phyloP scores from a whole-genome alignment of 1,140 invertebrate species.

The Cylas formicarius region DNA sequence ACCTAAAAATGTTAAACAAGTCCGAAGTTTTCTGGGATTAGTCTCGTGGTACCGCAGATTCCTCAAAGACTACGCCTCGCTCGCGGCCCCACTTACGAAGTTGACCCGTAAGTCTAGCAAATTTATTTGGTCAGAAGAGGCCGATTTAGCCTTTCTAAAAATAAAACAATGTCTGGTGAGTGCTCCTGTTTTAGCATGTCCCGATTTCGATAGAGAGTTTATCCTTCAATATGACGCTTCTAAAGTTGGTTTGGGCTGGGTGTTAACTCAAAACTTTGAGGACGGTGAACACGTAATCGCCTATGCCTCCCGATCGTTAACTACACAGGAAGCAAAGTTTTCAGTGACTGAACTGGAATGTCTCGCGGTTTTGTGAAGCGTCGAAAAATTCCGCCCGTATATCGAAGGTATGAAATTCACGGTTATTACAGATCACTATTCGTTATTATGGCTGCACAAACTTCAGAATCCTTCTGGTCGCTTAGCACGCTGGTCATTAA shows the following conservation, averaged over 20 bases:
- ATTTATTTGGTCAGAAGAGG: slow-evolving; percentile 13
- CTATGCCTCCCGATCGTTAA: slow-evolving; percentile 22
- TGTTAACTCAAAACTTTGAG: slow-evolving; percentile 13
- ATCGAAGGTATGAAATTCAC: slow-evolving; percentile 42
- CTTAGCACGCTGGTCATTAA: slow-evolving; percentile 12
- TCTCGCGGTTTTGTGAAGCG: slow-evolving; percentile 41
- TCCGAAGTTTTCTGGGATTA: slow-evolving; percentile 29
- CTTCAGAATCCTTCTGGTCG: slow-evolving; percentile 14
- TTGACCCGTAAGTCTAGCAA: slow-evolving; percentile 6
- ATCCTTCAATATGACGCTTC: slow-evolving; percentile 17
- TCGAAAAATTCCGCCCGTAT: slow-evolving; percentile 43
- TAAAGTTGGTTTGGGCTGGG: slow-evolving; percentile 11
- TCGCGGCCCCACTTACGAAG: slow-evolving; percentile 22
- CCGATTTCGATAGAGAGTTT: slow-evolving; percentile 10
- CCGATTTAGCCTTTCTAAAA: slow-evolving; percentile 14
- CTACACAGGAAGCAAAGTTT: slow-evolving; percentile 39
- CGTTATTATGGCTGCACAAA: slow-evolving; percentile 10
- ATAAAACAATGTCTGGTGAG: slow-evolving; percentile 14
- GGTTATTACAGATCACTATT: slow-evolving; percentile 39
- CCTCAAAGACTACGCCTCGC: slow-evolving; percentile 17
- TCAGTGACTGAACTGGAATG: slow-evolving; percentile 44
- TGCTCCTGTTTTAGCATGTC: slow-evolving; percentile 2
- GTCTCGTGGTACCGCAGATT: slow-evolving; percentile 30
- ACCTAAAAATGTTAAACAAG: slow-evolving; percentile 19
- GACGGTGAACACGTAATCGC: slow-evolving; percentile 4